A percentile compares a stretch with the other conserved stretches of the same genome.
Conservation (phyloP, 2,888 invertebrate genomes). For the Dusona sp. region DNA sequence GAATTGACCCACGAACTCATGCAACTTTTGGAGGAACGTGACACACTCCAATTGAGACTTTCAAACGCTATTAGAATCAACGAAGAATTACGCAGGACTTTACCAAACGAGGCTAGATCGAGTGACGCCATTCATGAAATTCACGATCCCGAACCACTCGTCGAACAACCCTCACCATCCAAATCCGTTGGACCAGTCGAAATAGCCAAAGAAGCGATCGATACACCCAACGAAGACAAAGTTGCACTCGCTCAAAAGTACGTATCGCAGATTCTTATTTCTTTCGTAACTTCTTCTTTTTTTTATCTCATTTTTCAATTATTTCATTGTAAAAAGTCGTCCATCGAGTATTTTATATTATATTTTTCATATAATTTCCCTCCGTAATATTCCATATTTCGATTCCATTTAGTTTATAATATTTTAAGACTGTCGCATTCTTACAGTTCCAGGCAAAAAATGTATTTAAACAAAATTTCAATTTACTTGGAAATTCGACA, state of each 20-base stretch:
- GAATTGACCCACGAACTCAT: constrained; percentile 94
- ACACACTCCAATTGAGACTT: constrained; percentile 92
- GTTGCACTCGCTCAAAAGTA: constrained; percentile 83
- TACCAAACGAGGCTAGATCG: constrained; percentile 32
- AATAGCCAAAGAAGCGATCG: constrained; percentile 82
- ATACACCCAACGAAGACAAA: constrained; percentile 78
- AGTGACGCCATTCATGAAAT: constrained; percentile 45
- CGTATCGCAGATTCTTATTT: constrained; percentile 60
- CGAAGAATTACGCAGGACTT: constrained; percentile 86
- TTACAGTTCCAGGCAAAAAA: too few relatives aligned
- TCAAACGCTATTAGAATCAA: constrained; percentile 92
- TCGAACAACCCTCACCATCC: constrained; percentile 79
- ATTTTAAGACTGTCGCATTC: too few relatives aligned
- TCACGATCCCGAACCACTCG: constrained; percentile 67
- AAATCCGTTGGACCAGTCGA: constrained; percentile 80
- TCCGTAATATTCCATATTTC: neutral
- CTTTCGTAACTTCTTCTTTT: neutral
- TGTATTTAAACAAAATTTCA: too few relatives aligned
- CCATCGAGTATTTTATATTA: neutral
- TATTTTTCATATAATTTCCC: neutral
- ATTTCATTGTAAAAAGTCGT: neutral
- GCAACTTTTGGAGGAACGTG: constrained; percentile 92
- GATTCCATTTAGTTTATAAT: neutral
- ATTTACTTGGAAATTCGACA: too few relatives aligned
- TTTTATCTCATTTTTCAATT: neutral